Evolutionary conservation across 2,113 vertebrate genomes (phyloP).

Genomic region (Tragelaphus strepsiceros): DNA sequence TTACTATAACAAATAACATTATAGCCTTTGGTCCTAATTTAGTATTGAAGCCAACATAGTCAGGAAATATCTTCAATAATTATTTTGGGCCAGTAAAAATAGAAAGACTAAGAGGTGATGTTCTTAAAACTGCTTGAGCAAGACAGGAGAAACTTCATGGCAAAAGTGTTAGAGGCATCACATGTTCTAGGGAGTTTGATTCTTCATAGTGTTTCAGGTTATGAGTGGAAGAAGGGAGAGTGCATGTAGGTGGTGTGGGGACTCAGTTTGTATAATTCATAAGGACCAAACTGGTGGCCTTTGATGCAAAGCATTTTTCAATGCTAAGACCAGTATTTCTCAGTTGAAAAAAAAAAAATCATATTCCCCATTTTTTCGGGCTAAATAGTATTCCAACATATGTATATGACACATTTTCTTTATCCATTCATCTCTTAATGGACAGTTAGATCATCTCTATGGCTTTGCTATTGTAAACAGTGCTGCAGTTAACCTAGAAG

Average conservation of each 20-base stretch:
- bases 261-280: background rate
- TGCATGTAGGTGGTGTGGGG: rapidly evolving
- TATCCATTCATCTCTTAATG: background rate
- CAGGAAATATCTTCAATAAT: background rate
- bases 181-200: background rate
- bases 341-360: background rate
- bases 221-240: background rate
- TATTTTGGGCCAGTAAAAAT: background rate
- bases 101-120: background rate
- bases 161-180: background rate
- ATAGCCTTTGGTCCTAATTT: background rate
- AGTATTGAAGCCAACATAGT: background rate
- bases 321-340: background rate
- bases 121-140: background rate
- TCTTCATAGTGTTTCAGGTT: background rate
- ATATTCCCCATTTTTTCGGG: background rate
- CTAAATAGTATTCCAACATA: background rate
- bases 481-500: background rate
- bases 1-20: background rate
- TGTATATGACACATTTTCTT: background rate
- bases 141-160: background rate
- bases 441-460: background rate
- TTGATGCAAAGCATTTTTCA: background rate
- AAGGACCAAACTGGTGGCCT: background rate
- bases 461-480: background rate